Percentiles rank a stretch among this genome's conserved stretches.
These are phyloP conservation scores for Folsomia manolachei DNA, from an alignment of 2,888 invertebrate genomes.

Conservation along the genomic window DNA sequence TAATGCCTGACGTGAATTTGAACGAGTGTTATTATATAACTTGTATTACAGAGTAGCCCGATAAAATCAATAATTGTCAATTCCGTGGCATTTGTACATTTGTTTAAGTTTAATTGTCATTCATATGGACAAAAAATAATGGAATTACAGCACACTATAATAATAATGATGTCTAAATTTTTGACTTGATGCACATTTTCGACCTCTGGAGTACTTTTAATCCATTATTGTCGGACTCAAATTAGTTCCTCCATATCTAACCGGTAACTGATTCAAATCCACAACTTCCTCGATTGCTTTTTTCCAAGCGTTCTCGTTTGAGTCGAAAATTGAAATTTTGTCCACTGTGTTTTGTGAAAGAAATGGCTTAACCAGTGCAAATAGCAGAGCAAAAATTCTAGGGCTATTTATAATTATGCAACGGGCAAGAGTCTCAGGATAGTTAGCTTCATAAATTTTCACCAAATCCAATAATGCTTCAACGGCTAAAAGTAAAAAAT, in stretches of 20 bases:
- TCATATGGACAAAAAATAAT: no score
- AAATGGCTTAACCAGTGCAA: slow-evolving; percentile 28
- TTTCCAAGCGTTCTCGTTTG: slow-evolving; percentile 30
- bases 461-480: slow-evolving; percentile 27
- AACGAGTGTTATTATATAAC: no score
- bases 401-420: slow-evolving; percentile 31
- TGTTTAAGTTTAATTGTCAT: no score
- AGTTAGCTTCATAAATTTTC: slow-evolving; percentile 35
- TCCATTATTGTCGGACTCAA: neutral
- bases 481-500: slow-evolving; percentile 24
- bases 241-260: slow-evolving; percentile 22
- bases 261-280: slow-evolving; percentile 28
- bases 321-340: slow-evolving; percentile 32
- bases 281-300: slow-evolving; percentile 22
- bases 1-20: no score
- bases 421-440: slow-evolving; percentile 29
- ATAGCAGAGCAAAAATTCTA: slow-evolving; percentile 31
- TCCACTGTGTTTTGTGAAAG: slow-evolving; percentile 30
- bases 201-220: no score
- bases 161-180: no score
- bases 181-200: no score
- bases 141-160: no score
- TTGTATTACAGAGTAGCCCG: no score
- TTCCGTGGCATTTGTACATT: no score
- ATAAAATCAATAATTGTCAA: no score